phyloP scores from a whole-genome alignment of 1,140 invertebrate genomes.

The Leptinotarsa defecta region DNA sequence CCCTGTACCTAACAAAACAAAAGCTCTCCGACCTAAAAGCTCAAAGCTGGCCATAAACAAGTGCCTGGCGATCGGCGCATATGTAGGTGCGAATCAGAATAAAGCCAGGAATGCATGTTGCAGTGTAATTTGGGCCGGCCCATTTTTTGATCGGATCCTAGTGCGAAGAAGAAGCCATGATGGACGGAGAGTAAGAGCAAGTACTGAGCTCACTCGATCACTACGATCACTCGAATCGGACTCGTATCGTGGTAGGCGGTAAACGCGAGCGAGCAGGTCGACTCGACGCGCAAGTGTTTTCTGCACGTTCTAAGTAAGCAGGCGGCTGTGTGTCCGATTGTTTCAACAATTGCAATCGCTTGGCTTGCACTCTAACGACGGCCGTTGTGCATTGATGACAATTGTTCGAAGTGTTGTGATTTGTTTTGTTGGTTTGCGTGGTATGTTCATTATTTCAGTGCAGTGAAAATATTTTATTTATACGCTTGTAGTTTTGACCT shows the following conservation, averaged over 20 bases:
- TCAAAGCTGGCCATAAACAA: conserved; percentile 26
- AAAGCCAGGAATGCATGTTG: conserved; percentile 40
- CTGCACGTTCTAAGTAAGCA: conserved; percentile 43
- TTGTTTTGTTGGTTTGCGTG: conserved; percentile 28
- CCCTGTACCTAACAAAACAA: background rate
- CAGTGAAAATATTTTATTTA: conserved; percentile 10
- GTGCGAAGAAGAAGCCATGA: conserved; percentile 51
- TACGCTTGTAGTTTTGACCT: background rate
- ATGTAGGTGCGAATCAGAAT: conserved; percentile 31
- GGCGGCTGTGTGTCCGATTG: conserved; percentile 42
- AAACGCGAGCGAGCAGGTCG: conserved; percentile 46
- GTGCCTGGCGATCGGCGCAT: conserved; percentile 25
- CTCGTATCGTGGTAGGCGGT: conserved; percentile 50
- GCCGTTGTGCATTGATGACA: conserved; percentile 36
- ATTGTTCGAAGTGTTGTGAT: conserved; percentile 26
- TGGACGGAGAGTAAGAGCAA: conserved; percentile 49
- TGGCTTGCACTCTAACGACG: conserved; percentile 42
- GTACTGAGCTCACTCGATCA: conserved; percentile 36
- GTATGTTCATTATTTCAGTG: conserved; percentile 17
- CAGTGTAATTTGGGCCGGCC: conserved; percentile 44
- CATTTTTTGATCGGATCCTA: conserved; percentile 37
- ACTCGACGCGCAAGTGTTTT: conserved; percentile 51
- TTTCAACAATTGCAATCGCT: conserved; percentile 51
- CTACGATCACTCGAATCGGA: conserved; percentile 7
- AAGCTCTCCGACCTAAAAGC: conserved; percentile 22